Evolutionary conservation across 2,888 invertebrate species (phyloP).

Genomic region (Sarcophaga subvicina): DNA sequence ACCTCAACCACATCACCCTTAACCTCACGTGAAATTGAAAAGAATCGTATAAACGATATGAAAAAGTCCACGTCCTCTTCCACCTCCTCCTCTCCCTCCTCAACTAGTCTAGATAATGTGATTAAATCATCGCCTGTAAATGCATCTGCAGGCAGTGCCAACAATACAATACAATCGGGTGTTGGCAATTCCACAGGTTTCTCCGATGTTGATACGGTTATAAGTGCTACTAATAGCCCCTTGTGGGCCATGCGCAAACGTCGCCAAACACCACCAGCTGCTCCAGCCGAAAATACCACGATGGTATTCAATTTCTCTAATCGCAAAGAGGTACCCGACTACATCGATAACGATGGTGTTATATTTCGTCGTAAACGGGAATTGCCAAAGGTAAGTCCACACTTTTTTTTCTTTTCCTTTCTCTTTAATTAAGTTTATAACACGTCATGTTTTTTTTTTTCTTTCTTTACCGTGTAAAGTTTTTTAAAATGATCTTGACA

Average conservation of each 20-base stretch:
- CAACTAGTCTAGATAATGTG: constrained; percentile 78
- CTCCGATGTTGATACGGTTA: constrained; percentile 74
- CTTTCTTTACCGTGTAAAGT: too few relatives aligned
- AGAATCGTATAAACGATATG: constrained; percentile 86
- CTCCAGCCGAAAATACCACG: constrained; percentile 85
- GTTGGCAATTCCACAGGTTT: constrained; percentile 63
- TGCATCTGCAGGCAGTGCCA: constrained; percentile 23
- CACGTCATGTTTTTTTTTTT: too few relatives aligned
- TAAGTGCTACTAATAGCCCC: constrained; percentile 73
- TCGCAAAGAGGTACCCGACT: constrained; percentile 93
- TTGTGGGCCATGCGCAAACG: constrained; percentile 78
- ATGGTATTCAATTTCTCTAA: constrained; percentile 94
- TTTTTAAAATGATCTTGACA: too few relatives aligned
- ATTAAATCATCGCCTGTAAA: constrained; percentile 71
- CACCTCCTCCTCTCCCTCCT: constrained; percentile 48
- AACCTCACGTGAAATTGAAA: constrained; percentile 86
- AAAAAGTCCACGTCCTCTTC: constrained; percentile 82
- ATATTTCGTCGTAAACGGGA: constrained; percentile 86
- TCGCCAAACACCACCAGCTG: constrained; percentile 73
- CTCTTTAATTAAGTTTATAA: too few relatives aligned
- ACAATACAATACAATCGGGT: not conserved
- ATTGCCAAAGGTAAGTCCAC: constrained; percentile 87
- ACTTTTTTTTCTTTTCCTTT: not conserved
- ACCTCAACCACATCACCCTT: constrained; percentile 75
- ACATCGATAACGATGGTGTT: constrained; percentile 94